phyloP scores from a whole-genome alignment of 2,113 vertebrate species.

The Ardeotis arabs region DNA sequence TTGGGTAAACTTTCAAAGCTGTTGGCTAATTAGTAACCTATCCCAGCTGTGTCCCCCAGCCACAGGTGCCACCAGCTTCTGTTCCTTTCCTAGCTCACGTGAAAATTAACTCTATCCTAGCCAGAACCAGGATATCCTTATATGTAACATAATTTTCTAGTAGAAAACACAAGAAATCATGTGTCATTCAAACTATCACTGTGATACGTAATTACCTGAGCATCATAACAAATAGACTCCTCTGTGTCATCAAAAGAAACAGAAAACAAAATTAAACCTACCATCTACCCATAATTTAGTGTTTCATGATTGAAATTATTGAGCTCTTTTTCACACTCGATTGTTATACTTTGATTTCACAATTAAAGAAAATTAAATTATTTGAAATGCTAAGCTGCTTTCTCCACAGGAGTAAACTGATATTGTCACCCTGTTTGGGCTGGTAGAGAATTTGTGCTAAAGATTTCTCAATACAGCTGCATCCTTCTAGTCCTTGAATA shows the following conservation, averaged over 20 bases:
- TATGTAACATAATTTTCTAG: background rate
- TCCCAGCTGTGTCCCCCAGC: no score
- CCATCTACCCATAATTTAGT: background rate
- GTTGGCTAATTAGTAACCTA: no score
- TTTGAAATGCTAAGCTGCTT: background rate
- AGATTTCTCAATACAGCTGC: background rate
- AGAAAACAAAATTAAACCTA: conserved; percentile 11
- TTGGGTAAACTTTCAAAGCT: no score
- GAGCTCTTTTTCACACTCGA: background rate
- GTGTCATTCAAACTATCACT: background rate
- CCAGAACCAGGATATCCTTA: no score
- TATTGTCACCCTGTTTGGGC: background rate
- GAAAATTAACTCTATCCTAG: no score
- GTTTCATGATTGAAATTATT: background rate
- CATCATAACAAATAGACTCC: background rate
- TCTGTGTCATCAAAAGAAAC: background rate
- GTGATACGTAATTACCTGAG: conserved; percentile 7
- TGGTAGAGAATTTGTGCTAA: background rate
- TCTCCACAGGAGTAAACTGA: background rate
- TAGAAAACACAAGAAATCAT: background rate
- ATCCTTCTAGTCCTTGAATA: background rate
- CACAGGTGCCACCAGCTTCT: no score
- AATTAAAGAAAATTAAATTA: conserved; percentile 39
- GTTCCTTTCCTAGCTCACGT: no score
- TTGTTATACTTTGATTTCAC: background rate